Base-by-base conservation (phyloP, 2,797 vertebrate genomes). In the Calcarius lapponicus region DNA sequence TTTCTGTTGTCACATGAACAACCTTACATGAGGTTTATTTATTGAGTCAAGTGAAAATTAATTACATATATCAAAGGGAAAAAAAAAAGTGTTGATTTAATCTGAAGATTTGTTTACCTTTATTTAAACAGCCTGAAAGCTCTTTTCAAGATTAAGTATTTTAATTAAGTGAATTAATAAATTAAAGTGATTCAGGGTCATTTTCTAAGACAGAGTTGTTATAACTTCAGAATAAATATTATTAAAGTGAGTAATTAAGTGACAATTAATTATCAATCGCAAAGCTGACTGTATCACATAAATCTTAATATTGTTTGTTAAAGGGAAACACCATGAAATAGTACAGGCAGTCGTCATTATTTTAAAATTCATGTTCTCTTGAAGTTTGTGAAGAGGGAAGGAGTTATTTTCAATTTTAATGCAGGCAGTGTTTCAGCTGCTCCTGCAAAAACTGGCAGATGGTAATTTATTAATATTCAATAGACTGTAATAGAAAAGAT, bases 91-190 rank as follows among this genome's bases (percentile, higher is more conserved):
- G 94, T 95, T 96, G 96, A 96, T 97, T 97, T 96, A 97, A 97
- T 96, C 96, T 95, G 88, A 96, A 97, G 96, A 96, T 97, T 94
- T 96, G 95, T 96, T 97, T 97, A 95, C 93, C 86, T 95, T 95
- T 96, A 95, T 96, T 94, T 92, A 80, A 96, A 87, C 76, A 96
- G 93, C 89, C 97, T 91, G 95, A 96, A 97, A 97, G 94, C 92
- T 93, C 93, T 94, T 95, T 96, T 95, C 81, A 95, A 96, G 95
- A 97, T 96, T 93, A 96, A 96, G 89, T 94, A 92, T 94, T 96
- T 97, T 97, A 96, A 97, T 97, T 96, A 97, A 95, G 74, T 57
- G 76, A 96, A 97, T 97, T 97, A 97, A 97, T 96, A 97, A 96
- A 97, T 93, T 95, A 85, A 95, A 78, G 85, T 79, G 88, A 96